Conservation (phyloP, 2,113 vertebrate genomes). For the Melanerpes formicivorus region DNA sequence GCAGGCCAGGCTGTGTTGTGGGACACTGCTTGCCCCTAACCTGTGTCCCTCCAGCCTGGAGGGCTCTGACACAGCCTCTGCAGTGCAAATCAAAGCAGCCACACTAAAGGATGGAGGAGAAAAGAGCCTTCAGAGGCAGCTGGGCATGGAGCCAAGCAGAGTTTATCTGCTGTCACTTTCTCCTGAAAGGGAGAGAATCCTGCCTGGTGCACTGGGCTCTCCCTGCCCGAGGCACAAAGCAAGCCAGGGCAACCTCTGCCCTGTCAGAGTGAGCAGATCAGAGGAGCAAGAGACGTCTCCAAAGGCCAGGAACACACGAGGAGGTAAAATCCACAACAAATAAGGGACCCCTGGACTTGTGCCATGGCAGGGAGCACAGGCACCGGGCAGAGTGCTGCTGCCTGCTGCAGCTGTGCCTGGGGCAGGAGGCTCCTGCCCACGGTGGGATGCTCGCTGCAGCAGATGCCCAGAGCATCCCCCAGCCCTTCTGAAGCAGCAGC, state of each 20-base stretch:
- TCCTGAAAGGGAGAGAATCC: not conserved
- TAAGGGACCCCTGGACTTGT: not conserved
- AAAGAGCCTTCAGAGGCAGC: not conserved
- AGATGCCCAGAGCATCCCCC: not conserved
- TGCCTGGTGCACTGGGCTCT: not conserved
- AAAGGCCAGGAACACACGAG: accelerated
- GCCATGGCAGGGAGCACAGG: accelerated
- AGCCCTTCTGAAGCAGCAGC: not conserved
- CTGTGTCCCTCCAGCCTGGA: not conserved
- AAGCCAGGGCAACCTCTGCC: not conserved
- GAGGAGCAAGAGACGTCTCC: not conserved
- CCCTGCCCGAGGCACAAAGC: not conserved
- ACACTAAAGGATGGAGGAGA: not conserved
- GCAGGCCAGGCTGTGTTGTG: accelerated
- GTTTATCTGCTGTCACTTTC: not conserved
- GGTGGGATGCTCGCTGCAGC: not conserved
- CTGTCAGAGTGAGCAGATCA: accelerated
- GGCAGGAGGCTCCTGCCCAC: accelerated
- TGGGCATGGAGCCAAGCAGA: not conserved
- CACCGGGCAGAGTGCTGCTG: not conserved
- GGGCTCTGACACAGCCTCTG: not conserved
- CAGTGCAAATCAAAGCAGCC: not conserved
- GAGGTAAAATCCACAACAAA: not conserved
- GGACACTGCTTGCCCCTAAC: not conserved
- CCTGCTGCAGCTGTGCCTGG: accelerated